Evolutionary conservation across 2,113 vertebrate genomes (phyloP).

Genomic region (Holacanthus passer): DNA sequence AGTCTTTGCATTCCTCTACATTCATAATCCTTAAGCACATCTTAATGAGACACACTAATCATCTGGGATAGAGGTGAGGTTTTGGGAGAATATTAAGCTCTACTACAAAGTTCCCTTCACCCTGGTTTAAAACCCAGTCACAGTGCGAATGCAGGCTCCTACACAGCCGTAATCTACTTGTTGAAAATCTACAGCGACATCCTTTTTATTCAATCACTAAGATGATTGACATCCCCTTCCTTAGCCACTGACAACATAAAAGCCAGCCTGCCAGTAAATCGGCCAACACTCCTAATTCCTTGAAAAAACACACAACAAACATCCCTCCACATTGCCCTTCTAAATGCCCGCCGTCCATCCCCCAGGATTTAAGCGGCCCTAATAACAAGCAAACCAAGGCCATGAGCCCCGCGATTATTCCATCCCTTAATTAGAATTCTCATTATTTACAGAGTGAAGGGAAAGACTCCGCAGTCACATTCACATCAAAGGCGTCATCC

Average conservation of each 20-base stretch:
- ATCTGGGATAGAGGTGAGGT: slow-evolving; percentile 38
- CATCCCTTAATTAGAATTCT: slow-evolving; percentile 86
- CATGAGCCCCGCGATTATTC: slow-evolving; percentile 81
- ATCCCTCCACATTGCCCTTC: slow-evolving; percentile 75
- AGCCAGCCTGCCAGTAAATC: slow-evolving; percentile 78
- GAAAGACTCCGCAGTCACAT: slow-evolving; percentile 78
- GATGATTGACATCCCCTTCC: slow-evolving; percentile 74
- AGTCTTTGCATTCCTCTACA: slow-evolving; percentile 20
- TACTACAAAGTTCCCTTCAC: slow-evolving; percentile 24
- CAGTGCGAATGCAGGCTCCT: slow-evolving; percentile 40
- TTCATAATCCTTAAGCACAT: slow-evolving; percentile 40
- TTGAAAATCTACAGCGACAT: slow-evolving; percentile 68
- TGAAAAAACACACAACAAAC: slow-evolving; percentile 73
- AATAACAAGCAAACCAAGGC: slow-evolving; percentile 83
- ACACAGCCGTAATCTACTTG: slow-evolving; percentile 65
- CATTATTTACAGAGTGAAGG: slow-evolving; percentile 84
- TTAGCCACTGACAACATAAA: slow-evolving; percentile 78
- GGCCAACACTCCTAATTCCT: slow-evolving; percentile 76
- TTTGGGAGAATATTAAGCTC: slow-evolving; percentile 10
- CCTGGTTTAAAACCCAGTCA: slow-evolving; percentile 57
- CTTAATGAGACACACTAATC: slow-evolving; percentile 44
- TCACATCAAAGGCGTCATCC: slow-evolving; percentile 84
- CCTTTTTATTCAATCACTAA: slow-evolving; percentile 69
- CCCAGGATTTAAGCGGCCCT: slow-evolving; percentile 75
- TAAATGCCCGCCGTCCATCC: slow-evolving; percentile 79